Percentiles rank a stretch among this genome's conserved stretches.
Evolutionary conservation across 2,113 vertebrate genomes (phyloP).

Genomic region (Trogon surrucura): DNA sequence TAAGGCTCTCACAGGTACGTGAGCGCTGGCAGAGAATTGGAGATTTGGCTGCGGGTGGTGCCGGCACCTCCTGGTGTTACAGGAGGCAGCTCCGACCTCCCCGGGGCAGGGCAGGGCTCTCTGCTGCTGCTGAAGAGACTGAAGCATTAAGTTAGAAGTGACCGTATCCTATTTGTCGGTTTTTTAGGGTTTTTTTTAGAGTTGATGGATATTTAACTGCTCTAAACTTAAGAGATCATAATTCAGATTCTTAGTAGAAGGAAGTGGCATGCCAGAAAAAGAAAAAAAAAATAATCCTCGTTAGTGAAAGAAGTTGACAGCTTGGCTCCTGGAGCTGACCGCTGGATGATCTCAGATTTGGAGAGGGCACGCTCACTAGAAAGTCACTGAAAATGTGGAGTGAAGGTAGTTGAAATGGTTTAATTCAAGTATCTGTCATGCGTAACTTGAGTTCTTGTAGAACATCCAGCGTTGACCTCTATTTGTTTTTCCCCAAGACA

Average conservation of each 20-base stretch:
- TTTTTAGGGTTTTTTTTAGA: background rate
- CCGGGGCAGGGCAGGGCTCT: background rate
- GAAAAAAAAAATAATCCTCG: background rate
- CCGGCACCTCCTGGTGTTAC: rapidly evolving
- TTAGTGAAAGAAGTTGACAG: slow-evolving; percentile 9
- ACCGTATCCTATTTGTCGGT: background rate
- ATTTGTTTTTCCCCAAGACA: background rate
- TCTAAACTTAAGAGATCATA: background rate
- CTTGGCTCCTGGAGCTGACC: background rate
- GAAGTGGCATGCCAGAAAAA: background rate
- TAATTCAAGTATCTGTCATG: slow-evolving; percentile 12
- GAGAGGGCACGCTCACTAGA: background rate
- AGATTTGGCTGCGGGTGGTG: background rate
- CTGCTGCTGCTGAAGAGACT: background rate
- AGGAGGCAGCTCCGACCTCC: background rate
- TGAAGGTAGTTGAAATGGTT: slow-evolving; percentile 24
- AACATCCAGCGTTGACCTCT: background rate
- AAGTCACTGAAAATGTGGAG: slow-evolving; percentile 24
- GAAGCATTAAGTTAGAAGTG: background rate
- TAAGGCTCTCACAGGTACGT: background rate
- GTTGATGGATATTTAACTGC: background rate
- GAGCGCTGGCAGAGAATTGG: background rate
- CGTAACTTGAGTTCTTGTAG: background rate
- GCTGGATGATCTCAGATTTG: slow-evolving; percentile 16
- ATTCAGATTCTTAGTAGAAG: background rate